phyloP scores from a whole-genome alignment of 1,140 invertebrate species.

The Hyles vespertilio region DNA sequence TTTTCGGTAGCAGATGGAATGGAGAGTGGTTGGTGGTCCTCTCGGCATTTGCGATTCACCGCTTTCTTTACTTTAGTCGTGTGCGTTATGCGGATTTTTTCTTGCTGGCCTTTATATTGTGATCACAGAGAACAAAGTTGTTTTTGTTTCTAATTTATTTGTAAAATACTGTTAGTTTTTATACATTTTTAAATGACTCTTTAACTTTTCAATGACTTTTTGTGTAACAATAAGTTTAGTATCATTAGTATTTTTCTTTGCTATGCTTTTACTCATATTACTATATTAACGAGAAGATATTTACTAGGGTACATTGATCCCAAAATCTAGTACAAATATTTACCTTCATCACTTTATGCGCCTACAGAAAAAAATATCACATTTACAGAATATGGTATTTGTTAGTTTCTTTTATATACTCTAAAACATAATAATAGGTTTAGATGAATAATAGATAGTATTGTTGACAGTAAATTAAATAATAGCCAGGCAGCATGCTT shows the following conservation, averaged over 20 bases:
- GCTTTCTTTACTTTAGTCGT: constrained; percentile 4
- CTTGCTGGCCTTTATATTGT: constrained; percentile 45
- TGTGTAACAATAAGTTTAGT: constrained; percentile 20
- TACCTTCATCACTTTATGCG: constrained; percentile 2
- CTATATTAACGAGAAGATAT: constrained; percentile 14
- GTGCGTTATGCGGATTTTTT: constrained; percentile 2
- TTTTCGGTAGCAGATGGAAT: constrained; percentile 53
- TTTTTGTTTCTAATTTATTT: constrained; percentile 76
- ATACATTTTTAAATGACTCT: constrained; percentile 28
- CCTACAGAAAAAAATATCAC: no score
- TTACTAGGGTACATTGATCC: constrained; percentile 41
- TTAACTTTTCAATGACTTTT: constrained; percentile 33
- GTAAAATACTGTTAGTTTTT: constrained; percentile 67
- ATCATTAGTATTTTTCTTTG: constrained; percentile 18
- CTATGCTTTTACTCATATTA: constrained; percentile 7
- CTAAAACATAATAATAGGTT: constrained; percentile 3
- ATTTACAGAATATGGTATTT: no score
- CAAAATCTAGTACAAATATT: constrained; percentile 58
- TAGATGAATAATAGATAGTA: constrained; percentile 47
- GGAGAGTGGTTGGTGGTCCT: constrained; percentile 40
- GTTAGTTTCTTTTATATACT: no score
- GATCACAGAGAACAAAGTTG: constrained; percentile 70
- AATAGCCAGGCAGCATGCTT: constrained; percentile 12
- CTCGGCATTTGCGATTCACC: background rate
- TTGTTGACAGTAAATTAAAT: constrained; percentile 31